Evolutionary conservation across 2,888 invertebrate species (phyloP), one percentile per base, ranked within the genome.

Genomic region (Girardia tigrina): DNA sequence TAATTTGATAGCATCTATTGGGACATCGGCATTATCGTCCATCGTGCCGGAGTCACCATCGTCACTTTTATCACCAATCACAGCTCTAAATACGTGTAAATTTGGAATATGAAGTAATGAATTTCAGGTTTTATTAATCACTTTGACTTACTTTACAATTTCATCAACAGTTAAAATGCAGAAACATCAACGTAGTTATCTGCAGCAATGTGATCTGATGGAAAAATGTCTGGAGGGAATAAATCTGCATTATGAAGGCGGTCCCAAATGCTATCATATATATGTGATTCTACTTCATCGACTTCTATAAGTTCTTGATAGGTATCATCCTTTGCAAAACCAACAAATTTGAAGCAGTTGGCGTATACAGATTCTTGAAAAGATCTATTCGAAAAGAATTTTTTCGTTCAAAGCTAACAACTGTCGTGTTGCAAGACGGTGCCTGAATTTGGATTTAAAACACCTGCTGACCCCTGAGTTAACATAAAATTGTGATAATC

Each of bases 391-490:
- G 72, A 8, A 26, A 8, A 36, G 8, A 16, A 29, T 71, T 8
- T 71, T 14, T 16, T 6, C 29, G 72, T 71, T 71, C 16, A 71
- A 71, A 6, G 72, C 72, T 20, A 26, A 16, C 29, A 71, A 26
- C n/a, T n/a, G n/a, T n/a, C n/a, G n/a, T n/a, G n/a, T n/a, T n/a
- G n/a, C n/a, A n/a, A n/a, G n/a, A n/a, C n/a, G n/a, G n/a, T n/a
- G n/a, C n/a, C n/a, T 23, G 26, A 29, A 56, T 69, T 70, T 42
- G 26, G n/a, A 23, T 36, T 79, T 78, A 1, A 79, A 74, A 42
- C 77, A 77, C n/a, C 78, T 74, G 14, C 79, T 79, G 23, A 80
- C 77, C n/a, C n/a, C n/a, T n/a, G n/a, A n/a, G n/a, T n/a, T n/a
- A n/a, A n/a, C n/a, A n/a, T n/a, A n/a, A n/a, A n/a, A n/a, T n/a